Evolutionary conservation across 1,140 invertebrate genomes (phyloP), one percentile per base, ranked within the genome.

Genomic region (Papilio dardanus): DNA sequence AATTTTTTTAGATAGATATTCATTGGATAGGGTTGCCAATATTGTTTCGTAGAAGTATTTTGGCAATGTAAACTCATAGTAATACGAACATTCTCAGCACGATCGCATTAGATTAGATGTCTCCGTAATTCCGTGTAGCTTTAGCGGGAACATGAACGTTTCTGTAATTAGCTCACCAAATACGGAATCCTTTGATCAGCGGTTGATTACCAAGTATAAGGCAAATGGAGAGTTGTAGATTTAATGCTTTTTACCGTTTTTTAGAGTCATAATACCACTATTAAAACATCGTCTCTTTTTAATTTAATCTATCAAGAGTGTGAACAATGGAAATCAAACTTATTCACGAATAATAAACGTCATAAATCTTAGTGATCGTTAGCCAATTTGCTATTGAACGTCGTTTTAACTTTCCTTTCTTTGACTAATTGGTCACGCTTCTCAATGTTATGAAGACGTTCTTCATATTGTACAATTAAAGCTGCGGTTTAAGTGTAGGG

Each of bases 401-500:
- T 21, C 30, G 31, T 12, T 40, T 69, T 24, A 69, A 37, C 73
- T 37, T 74, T 31, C 42, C 35, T 69, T 35, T 74, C 31, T 69
- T 66, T 31, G 68, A 31, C 35, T 67, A 21, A 79, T 82, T 82
- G 74, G 82, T 83, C 80, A 85, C 81, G 82, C 75, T 78, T 74
- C 71, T 83, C 80, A 78, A 79, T 83, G 71, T 82, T 86, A 87
- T 86, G 83, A 84, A 86, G 85, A 87, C 80, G 77, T 84, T 76
- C 71, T 33, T 54, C 42, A 73, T 58, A 62, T 58, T 50, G 16
- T 73, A 58, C 50, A 73, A 73, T 73, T 73, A 58, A 58, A 21
- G 71, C 46, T 73, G 71, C 46, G 71, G 71, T 73, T 73, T 1
- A 31, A 73, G 31, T 5, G 12, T 58, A 73, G 71, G 71, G 71